A percentile compares a stretch with the other conserved stretches of the same genome.
These are phyloP conservation scores for Coracias cyanogaster DNA, from an alignment of 2,797 vertebrate genomes.

Conservation along the genomic window DNA sequence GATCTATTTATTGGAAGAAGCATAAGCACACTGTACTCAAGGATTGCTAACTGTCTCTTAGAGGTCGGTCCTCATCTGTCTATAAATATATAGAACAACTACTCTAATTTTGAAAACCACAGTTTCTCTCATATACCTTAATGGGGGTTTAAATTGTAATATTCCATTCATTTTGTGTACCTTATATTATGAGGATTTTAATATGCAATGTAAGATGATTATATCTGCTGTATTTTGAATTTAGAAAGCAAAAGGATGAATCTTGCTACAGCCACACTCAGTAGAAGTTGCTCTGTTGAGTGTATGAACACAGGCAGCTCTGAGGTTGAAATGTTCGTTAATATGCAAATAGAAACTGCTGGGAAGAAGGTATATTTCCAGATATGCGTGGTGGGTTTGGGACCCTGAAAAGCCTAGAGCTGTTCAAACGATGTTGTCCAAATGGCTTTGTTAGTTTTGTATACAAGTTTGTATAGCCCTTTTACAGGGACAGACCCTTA, in stretches of 20 bases:
- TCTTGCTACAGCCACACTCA: neutral
- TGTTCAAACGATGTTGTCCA: neutral
- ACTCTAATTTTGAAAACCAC: neutral
- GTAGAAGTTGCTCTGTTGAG: neutral
- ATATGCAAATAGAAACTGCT: neutral
- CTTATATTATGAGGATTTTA: neutral
- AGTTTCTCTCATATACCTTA: neutral
- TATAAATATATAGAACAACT: neutral
- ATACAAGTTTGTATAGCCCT: neutral
- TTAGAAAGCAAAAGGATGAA: neutral
- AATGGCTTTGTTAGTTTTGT: neutral
- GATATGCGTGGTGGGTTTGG: neutral
- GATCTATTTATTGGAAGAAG: neutral
- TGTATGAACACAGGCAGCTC: neutral
- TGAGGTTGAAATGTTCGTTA: neutral
- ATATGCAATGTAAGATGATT: neutral
- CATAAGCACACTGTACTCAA: neutral
- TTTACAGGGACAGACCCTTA: neutral
- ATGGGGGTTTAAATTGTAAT: neutral
- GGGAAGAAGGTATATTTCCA: neutral
- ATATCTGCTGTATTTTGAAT: neutral
- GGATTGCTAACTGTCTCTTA: neutral
- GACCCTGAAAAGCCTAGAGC: neutral
- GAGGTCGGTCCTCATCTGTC: neutral
- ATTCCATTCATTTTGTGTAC: neutral